Percentiles rank a stretch among this genome's conserved stretches.
Evolutionary conservation across 2,113 vertebrate species (phyloP).

Genomic region (Eubucco bourcierii): DNA sequence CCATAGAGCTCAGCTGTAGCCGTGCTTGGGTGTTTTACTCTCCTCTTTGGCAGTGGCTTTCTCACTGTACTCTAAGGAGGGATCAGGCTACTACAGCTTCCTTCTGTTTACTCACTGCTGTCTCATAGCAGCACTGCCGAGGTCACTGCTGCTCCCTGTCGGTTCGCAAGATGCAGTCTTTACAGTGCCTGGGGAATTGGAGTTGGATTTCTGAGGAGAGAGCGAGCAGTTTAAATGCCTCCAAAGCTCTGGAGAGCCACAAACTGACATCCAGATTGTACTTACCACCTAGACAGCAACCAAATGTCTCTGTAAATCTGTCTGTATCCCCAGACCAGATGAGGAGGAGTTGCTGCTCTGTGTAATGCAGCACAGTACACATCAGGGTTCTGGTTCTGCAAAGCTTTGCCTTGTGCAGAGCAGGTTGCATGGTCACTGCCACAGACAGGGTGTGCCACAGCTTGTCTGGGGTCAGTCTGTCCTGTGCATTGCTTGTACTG

Average conservation of each 20-base stretch:
- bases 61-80: neutral
- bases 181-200: neutral
- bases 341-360: neutral
- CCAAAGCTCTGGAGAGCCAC: neutral
- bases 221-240: neutral
- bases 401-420: neutral
- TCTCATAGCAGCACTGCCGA: constrained; percentile 45
- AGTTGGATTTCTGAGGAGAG: neutral
- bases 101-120: constrained; percentile 25
- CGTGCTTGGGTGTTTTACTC: neutral
- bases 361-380: neutral
- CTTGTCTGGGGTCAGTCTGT: neutral
- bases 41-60: neutral
- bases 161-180: neutral
- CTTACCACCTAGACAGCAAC: neutral
- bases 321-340: neutral
- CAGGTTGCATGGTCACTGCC: neutral
- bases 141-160: constrained; percentile 47
- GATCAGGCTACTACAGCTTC: neutral
- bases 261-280: constrained; percentile 16
- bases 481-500: neutral
- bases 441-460: neutral
- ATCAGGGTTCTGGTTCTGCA: neutral
- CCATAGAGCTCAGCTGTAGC: neutral
- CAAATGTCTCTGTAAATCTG: neutral